Base-by-base conservation (phyloP, 2,797 vertebrate genomes). In the Dendrocincla tyrannina region DNA sequence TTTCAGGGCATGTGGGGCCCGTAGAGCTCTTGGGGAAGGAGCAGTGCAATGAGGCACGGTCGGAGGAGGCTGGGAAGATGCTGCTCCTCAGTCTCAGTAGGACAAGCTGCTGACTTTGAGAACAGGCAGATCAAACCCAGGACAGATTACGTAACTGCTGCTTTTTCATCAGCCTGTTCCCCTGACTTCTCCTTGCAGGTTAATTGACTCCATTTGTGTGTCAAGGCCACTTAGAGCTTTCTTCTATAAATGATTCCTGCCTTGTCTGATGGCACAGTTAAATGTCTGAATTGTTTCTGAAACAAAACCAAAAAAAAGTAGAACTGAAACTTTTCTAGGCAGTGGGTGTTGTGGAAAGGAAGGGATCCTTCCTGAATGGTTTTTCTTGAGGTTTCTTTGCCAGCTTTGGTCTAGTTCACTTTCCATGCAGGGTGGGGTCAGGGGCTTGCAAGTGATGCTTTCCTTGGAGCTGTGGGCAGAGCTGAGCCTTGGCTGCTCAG, bases 161-260 rank as follows among this genome's bases (percentile, higher is more conserved):
- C 68, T 35, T 76, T 91, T 80, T 42, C 49, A 32, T 81, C 88
- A 83, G 42, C 55, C 66, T 37, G 42, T 88, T 95, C 25, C 68
- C 80, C 79, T 69, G 66, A 39, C 62, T 88, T 74, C 80, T 82
- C n/a, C n/a, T 82, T 77, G 82, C 86, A 89, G 91, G 88, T 92
- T 96, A 96, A 96, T 96, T 96, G 94, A 35, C 81, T 95, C 89
- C 27, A 15, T 95, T 94, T 89, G 42, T 92, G 84, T 88, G 88
- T 89, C 96, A 83, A 82, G 92, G 94, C 77, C 91, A 62, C 74
- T 68, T 74, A 24, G 11, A 4, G 37, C 39, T 83, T 74, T 69
- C 60, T 91, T 83, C 88, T 96, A 76, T 89, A 93, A 96, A 87
- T 89, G 32, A 56, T 59, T 91, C 47, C 76, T 80, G 74, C 56